Conservation (phyloP, 2,797 vertebrate genomes). For the Prionace glauca region DNA sequence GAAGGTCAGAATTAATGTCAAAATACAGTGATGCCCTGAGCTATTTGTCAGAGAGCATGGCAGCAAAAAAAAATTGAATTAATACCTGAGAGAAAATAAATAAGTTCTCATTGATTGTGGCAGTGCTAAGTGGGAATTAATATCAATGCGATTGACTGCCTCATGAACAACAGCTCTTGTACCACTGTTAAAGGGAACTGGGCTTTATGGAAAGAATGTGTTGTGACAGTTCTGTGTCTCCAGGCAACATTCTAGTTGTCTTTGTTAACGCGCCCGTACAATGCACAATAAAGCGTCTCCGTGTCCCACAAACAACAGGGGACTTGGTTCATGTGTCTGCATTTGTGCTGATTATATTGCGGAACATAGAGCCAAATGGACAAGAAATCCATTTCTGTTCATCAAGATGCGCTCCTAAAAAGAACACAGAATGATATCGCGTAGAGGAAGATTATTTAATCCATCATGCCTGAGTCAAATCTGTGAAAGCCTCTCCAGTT, state of each 20-base stretch:
- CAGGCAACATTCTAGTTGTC: neutral
- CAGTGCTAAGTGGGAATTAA: constrained; percentile 34
- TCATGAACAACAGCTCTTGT: neutral
- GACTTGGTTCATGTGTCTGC: neutral
- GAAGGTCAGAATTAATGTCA: constrained; percentile 31
- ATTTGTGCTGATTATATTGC: neutral
- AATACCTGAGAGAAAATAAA: constrained; percentile 27
- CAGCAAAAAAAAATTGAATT: constrained; percentile 1
- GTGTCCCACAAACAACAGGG: neutral
- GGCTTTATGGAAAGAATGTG: neutral
- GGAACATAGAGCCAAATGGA: neutral
- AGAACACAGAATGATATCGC: neutral
- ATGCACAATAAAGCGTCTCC: neutral
- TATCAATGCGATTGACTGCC: constrained; percentile 33
- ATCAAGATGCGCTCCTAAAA: neutral
- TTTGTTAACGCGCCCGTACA: neutral
- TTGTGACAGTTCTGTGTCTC: constrained; percentile 31
- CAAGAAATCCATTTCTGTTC: neutral
- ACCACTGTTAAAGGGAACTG: neutral
- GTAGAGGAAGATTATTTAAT: neutral
- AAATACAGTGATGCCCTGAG: neutral
- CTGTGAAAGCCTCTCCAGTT: neutral
- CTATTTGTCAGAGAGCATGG: neutral
- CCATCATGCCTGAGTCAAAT: neutral
- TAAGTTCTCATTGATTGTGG: constrained; percentile 32